phyloP scores from a whole-genome alignment of 2,113 vertebrate genomes.

The Dipodomys merriami region DNA sequence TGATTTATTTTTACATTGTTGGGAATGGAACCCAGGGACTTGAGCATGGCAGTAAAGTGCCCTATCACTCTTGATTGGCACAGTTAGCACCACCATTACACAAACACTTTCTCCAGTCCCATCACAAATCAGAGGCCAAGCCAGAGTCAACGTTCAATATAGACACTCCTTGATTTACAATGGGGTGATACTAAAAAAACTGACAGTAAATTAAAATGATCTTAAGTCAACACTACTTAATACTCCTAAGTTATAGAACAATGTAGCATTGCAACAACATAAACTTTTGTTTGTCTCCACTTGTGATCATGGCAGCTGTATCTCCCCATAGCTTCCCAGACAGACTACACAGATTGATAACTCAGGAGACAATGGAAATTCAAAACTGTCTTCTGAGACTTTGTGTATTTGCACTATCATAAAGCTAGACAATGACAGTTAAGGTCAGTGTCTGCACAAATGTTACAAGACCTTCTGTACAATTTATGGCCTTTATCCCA shows the following conservation, averaged over 20 bases:
- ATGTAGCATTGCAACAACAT: neutral
- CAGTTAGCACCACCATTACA: neutral
- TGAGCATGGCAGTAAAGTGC: neutral
- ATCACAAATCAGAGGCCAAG: slow-evolving; percentile 9
- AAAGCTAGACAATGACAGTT: neutral
- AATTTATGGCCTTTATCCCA: slow-evolving; percentile 12
- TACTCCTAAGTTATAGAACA: neutral
- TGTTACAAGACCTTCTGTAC: neutral
- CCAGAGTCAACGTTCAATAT: neutral
- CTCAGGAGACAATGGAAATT: neutral
- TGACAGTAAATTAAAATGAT: neutral
- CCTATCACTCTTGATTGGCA: neutral
- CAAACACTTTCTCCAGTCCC: neutral
- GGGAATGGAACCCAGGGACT: neutral
- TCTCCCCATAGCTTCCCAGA: neutral
- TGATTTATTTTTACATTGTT: neutral
- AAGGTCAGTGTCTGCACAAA: too few species aligned
- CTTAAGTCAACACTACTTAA: neutral
- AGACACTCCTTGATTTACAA: neutral
- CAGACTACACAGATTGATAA: neutral
- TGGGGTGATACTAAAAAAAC: neutral
- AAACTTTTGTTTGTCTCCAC: neutral
- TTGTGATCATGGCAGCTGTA: neutral
- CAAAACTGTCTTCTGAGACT: neutral
- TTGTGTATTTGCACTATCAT: neutral